phyloP scores from a whole-genome alignment of 2,888 invertebrate genomes.

The Leucophenga maculata region DNA sequence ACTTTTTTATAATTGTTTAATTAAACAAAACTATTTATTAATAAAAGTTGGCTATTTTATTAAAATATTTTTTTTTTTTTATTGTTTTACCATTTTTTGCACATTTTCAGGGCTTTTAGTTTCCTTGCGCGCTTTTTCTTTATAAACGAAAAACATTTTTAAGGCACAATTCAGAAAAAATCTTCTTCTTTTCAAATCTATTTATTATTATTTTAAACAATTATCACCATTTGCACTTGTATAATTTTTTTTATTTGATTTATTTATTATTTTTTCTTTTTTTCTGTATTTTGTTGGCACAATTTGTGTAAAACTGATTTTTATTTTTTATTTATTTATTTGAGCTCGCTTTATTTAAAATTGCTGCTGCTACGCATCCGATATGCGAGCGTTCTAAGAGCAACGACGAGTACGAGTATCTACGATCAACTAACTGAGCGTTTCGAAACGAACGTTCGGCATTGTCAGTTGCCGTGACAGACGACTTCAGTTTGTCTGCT shows the following conservation, averaged over 20 bases:
- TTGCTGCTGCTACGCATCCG: conserved; percentile 10
- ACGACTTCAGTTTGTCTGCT: background rate
- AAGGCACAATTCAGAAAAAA: background rate
- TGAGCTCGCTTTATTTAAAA: conserved; percentile 26
- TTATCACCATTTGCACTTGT: conserved; percentile 15
- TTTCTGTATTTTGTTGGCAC: conserved; percentile 3
- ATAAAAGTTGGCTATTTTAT: background rate
- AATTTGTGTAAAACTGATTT: too few relatives aligned
- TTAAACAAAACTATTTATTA: background rate
- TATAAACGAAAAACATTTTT: too few relatives aligned
- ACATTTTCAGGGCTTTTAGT: background rate
- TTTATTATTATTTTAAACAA: conserved; percentile 16
- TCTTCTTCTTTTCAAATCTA: background rate
- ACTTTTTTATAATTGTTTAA: background rate
- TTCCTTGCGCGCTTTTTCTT: background rate
- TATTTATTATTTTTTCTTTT: conserved; percentile 11
- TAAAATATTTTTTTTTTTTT: background rate
- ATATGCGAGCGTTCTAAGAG: conserved; percentile 30
- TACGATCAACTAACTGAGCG: conserved; percentile 66
- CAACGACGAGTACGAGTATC: conserved; percentile 57
- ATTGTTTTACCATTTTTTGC: background rate
- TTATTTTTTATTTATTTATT: conserved; percentile 27
- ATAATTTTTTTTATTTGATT: conserved; percentile 15
- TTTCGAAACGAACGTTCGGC: conserved; percentile 40
- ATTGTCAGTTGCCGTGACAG: conserved; percentile 36